A percentile compares a stretch with the other conserved stretches of the same genome.
Conservation (phyloP, 1,140 invertebrate genomes). For the Camponotus vicinus region DNA sequence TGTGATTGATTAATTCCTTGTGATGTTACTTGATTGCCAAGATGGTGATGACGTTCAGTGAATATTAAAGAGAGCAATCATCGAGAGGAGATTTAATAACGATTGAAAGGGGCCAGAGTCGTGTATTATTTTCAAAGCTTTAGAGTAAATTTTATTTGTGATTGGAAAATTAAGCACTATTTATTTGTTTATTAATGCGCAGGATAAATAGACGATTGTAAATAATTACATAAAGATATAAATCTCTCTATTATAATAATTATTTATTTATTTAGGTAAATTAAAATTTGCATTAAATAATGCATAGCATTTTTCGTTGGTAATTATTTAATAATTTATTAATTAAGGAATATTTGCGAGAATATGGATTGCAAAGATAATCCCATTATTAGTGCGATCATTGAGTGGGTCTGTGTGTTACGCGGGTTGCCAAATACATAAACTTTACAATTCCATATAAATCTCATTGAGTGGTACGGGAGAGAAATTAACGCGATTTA, state of each 20-base stretch:
- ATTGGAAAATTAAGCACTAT: neutral
- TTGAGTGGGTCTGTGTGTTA: neutral
- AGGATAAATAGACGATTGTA: neutral
- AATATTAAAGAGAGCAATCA: neutral
- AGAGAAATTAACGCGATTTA: slow-evolving; percentile 43
- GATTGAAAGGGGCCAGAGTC: neutral
- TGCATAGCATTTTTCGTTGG: neutral
- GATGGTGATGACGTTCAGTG: neutral
- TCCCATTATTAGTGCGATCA: neutral
- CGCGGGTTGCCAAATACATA: neutral
- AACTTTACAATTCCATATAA: slow-evolving; percentile 35
- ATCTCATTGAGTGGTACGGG: slow-evolving; percentile 26
- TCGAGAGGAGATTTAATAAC: neutral
- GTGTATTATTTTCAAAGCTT: neutral
- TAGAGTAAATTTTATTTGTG: neutral
- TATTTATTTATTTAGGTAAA: neutral
- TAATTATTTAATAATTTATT: slow-evolving; percentile 19
- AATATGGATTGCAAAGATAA: slow-evolving; percentile 17
- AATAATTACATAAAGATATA: neutral
- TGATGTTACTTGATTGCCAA: slow-evolving; percentile 32
- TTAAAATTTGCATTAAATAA: neutral
- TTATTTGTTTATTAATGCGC: neutral
- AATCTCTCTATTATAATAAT: neutral
- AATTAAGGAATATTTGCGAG: slow-evolving; percentile 10
- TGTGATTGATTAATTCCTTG: neutral